phyloP scores from a whole-genome alignment of 2,797 vertebrate species.

The Eidolon dupreanum region DNA sequence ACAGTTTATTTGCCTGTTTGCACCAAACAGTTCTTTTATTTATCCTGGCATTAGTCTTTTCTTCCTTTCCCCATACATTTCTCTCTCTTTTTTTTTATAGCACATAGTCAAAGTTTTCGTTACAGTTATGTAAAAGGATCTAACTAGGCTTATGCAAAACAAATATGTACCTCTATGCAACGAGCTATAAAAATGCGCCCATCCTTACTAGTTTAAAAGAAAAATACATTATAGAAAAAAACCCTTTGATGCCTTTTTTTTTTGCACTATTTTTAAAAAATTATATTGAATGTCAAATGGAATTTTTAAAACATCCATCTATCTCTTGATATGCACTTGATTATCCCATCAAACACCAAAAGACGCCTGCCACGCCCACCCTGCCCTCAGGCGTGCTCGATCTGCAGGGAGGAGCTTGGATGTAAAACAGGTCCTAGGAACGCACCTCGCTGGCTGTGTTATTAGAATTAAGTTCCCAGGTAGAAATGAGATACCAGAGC shows the following conservation, averaged over 20 bases:
- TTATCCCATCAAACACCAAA: neutral
- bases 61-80: neutral
- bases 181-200: too few species aligned
- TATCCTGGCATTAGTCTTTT: neutral
- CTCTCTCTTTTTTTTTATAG: neutral
- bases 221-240: too few species aligned
- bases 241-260: too few species aligned
- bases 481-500: neutral
- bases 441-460: neutral
- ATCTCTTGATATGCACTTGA: neutral
- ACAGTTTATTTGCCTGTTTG: neutral
- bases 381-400: neutral
- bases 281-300: too few species aligned
- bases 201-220: too few species aligned
- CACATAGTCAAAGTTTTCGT: too few species aligned
- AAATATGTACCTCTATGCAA: too few species aligned
- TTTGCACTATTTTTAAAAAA: too few species aligned
- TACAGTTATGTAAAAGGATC: too few species aligned
- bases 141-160: too few species aligned
- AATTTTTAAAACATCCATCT: neutral
- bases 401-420: rapidly evolving
- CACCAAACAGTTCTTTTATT: neutral
- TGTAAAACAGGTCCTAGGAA: neutral
- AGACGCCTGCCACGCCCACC: too few species aligned
- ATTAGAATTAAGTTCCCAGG: neutral